phyloP scores from a whole-genome alignment of 2,113 vertebrate genomes.

The Pongo pygmaeus region DNA sequence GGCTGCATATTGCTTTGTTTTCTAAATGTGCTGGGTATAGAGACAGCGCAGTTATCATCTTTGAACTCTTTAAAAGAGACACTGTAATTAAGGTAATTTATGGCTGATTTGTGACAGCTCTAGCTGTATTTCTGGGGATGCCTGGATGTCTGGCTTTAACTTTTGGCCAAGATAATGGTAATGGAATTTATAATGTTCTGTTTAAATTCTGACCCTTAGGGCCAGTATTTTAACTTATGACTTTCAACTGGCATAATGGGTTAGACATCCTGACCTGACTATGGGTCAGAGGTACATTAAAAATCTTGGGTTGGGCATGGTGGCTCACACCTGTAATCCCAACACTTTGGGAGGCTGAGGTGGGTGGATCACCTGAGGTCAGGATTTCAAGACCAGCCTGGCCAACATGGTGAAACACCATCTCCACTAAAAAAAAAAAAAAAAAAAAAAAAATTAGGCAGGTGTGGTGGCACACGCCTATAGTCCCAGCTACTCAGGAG shows the following conservation, averaged over 20 bases:
- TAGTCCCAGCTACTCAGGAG: no score
- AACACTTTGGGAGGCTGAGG: no score
- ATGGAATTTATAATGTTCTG: neutral
- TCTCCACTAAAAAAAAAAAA: no score
- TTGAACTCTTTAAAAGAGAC: neutral
- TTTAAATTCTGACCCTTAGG: neutral
- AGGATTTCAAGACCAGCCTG: no score
- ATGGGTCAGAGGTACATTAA: neutral
- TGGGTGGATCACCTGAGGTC: no score
- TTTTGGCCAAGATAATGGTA: neutral
- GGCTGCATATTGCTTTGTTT: neutral
- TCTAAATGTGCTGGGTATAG: neutral
- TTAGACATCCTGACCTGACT: neutral
- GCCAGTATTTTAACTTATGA: neutral
- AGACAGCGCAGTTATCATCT: neutral
- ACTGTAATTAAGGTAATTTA: neutral
- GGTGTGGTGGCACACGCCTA: no score
- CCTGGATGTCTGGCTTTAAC: neutral
- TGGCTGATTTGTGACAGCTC: neutral
- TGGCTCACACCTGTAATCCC: no score
- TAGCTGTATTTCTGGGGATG: neutral
- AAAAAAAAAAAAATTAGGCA: no score
- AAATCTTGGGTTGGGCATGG: neutral
- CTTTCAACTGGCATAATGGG: neutral
- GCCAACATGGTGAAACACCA: no score